These are phyloP conservation scores for Brachyhypopomus occidentalis DNA, from an alignment of 2,113 vertebrate genomes.

Conservation along the genomic window DNA sequence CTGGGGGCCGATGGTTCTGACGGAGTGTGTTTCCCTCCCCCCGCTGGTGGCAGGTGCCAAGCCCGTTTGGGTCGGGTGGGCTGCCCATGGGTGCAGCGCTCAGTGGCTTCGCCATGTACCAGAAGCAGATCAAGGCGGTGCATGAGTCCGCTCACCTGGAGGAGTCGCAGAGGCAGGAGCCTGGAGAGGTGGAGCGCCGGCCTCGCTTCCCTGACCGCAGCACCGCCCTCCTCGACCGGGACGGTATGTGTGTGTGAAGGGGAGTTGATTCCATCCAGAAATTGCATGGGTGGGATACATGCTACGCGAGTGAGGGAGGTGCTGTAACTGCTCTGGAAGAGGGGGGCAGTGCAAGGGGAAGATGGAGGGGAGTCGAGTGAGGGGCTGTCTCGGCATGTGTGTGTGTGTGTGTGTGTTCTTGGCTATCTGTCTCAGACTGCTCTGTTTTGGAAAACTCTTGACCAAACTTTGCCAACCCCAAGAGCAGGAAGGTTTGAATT, in stretches of 20 bases:
- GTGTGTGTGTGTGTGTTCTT: not conserved
- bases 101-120: constrained; percentile 88
- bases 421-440: constrained; percentile 21
- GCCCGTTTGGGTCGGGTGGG: constrained; percentile 79
- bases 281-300: too few relatives aligned
- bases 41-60: constrained; percentile 63
- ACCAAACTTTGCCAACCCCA: not conserved
- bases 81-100: constrained; percentile 79
- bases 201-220: constrained; percentile 80
- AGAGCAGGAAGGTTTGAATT: constrained; percentile 2
- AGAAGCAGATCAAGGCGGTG: constrained; percentile 93
- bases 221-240: constrained; percentile 85
- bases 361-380: not conserved
- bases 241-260: constrained; percentile 74
- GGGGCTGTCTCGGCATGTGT: not conserved
- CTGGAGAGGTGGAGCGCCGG: constrained; percentile 83
- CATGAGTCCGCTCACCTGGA: constrained; percentile 91
- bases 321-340: not conserved
- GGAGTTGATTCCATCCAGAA: not conserved
- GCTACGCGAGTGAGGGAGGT: not conserved
- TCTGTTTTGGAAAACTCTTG: constrained; percentile 18
- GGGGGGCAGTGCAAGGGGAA: not conserved
- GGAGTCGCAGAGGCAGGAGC: constrained; percentile 91
- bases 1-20: not conserved
- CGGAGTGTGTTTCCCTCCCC: not conserved